Conservation (phyloP, 2,797 vertebrate species). For the Hylomyscus alleni region DNA sequence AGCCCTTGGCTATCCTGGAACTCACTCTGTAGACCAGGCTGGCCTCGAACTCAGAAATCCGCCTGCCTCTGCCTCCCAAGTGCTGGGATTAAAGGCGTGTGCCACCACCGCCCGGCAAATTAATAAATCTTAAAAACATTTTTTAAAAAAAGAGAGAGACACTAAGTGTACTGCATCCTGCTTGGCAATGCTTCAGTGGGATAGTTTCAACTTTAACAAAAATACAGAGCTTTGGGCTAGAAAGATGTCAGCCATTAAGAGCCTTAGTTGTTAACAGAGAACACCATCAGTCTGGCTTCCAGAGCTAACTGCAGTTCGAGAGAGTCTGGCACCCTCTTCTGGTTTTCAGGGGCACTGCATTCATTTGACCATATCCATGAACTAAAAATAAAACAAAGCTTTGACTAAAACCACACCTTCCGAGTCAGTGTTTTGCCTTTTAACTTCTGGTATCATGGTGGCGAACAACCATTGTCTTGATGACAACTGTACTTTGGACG, state of each 20-base stretch:
- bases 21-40: too few relatives aligned
- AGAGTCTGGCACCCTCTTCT: background rate
- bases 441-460: background rate
- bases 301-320: background rate
- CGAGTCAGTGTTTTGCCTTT: background rate
- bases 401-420: background rate
- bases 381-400: background rate
- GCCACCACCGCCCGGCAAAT: too few relatives aligned
- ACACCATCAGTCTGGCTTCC: background rate
- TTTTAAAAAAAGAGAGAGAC: background rate
- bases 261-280: background rate
- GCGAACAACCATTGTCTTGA: background rate
- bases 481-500: background rate
- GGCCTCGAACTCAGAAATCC: too few relatives aligned
- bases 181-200: background rate
- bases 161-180: background rate
- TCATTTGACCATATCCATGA: background rate
- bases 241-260: background rate
- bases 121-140: too few relatives aligned
- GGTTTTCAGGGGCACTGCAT: background rate
- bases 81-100: too few relatives aligned
- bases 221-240: background rate
- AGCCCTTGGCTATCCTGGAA: too few relatives aligned
- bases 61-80: too few relatives aligned
- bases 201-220: background rate